Conservation (phyloP, 2,888 invertebrate genomes). For the Papilio gigon region DNA sequence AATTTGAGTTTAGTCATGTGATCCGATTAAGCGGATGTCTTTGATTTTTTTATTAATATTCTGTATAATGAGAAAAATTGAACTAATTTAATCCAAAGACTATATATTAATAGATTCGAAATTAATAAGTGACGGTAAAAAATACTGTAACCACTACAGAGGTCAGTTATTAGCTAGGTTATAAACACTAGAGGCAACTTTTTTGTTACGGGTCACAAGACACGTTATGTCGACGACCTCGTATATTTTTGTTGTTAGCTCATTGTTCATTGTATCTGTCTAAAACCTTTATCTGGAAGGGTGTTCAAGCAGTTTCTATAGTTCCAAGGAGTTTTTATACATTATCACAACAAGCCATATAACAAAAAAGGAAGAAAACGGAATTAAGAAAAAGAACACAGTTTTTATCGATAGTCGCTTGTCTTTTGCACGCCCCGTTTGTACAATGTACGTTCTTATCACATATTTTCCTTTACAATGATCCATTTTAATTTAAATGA, state of each 20-base stretch:
- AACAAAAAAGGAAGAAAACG: too few relatives aligned
- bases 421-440: too few relatives aligned
- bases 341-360: too few relatives aligned
- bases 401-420: too few relatives aligned
- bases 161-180: constrained; percentile 7
- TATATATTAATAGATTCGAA: not conserved
- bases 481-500: too few relatives aligned
- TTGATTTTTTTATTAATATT: not conserved
- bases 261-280: not conserved
- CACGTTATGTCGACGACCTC: constrained; percentile 19
- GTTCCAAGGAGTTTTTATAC: too few relatives aligned
- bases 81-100: not conserved
- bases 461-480: too few relatives aligned
- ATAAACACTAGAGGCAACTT: constrained; percentile 1
- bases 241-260: constrained; percentile 9
- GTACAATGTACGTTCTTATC: too few relatives aligned
- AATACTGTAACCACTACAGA: not conserved
- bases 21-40: not conserved
- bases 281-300: not conserved
- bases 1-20: not conserved
- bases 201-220: not conserved
- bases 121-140: not conserved
- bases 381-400: too few relatives aligned
- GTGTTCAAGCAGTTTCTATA: too few relatives aligned
- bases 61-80: not conserved